Conservation (phyloP, 2,797 vertebrate species). For the Falco concolor region DNA sequence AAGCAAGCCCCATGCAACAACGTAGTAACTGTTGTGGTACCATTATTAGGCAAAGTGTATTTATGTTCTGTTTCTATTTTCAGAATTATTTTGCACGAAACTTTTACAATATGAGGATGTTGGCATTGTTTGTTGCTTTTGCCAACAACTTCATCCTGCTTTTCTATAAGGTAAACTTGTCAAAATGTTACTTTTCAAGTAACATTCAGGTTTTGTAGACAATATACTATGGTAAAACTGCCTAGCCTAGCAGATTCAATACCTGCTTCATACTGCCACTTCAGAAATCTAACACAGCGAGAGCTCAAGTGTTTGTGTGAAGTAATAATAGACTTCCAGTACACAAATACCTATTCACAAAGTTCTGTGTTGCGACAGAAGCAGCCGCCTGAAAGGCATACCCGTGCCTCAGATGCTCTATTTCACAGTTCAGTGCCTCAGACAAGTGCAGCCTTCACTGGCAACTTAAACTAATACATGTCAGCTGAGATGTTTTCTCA, state of each 20-base stretch:
- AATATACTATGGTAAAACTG: accelerated
- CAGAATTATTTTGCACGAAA: slow-evolving; percentile 98
- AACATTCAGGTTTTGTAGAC: background rate
- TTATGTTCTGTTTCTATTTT: slow-evolving; percentile 35
- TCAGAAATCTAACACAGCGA: background rate
- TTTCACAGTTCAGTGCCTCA: background rate
- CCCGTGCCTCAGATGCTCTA: background rate
- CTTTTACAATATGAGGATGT: slow-evolving; percentile 99
- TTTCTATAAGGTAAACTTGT: slow-evolving; percentile 89
- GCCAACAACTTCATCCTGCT: slow-evolving; percentile 97
- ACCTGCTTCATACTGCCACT: background rate
- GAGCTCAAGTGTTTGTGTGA: background rate
- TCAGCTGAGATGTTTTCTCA: background rate
- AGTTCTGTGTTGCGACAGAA: background rate
- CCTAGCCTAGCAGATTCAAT: background rate
- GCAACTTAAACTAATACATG: background rate
- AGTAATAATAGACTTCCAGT: background rate
- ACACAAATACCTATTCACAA: background rate
- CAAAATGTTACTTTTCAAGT: background rate
- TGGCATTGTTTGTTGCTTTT: slow-evolving; percentile 94
- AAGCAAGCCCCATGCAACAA: accelerated
- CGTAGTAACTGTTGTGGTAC: background rate
- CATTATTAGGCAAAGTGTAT: background rate
- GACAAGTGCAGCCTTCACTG: background rate
- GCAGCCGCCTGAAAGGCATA: background rate